Conservation (phyloP, 2,888 invertebrate species). For the Gastracanthus pulcherrimus region DNA sequence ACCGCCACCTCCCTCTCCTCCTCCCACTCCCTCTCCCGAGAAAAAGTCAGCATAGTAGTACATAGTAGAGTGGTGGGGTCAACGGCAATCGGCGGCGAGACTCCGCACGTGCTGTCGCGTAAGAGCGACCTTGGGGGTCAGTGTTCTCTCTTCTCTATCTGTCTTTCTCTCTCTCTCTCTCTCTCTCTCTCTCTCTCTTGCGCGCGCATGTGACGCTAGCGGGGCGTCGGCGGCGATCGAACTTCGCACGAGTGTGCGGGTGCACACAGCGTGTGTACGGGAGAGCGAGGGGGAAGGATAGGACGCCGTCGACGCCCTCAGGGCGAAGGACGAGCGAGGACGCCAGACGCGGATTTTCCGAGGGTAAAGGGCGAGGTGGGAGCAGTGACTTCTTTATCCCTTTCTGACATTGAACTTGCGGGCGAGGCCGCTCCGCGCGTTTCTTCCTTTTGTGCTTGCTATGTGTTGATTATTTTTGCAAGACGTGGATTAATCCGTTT, state of each 20-base stretch:
- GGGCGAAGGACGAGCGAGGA: background rate
- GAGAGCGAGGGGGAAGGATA: background rate
- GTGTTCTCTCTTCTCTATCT: conserved; percentile 64
- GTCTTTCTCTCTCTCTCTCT: conserved; percentile 7
- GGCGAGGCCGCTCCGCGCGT: background rate
- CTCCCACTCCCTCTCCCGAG: too few species aligned
- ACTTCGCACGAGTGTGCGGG: background rate
- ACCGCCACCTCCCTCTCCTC: too few species aligned
- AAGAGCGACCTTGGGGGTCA: conserved; percentile 74
- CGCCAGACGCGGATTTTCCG: background rate
- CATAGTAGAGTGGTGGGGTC: conserved; percentile 59
- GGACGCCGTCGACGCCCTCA: conserved; percentile 7
- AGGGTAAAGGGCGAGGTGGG: background rate
- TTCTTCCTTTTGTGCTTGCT: background rate
- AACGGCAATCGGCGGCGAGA: conserved; percentile 68
- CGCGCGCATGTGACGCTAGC: background rate
- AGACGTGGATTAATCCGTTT: too few species aligned
- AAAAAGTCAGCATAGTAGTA: too few species aligned
- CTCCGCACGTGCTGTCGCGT: conserved; percentile 73
- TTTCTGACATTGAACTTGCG: conserved; percentile 22
- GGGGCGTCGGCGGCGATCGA: conserved; percentile 25
- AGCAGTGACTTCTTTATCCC: background rate
- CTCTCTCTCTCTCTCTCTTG: background rate
- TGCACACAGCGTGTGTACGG: background rate
- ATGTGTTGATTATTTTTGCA: too few species aligned